Percentiles rank a stretch among this genome's conserved stretches.
phyloP scores from a whole-genome alignment of 1,140 invertebrate genomes.

The Anagrus nilaparvatae region DNA sequence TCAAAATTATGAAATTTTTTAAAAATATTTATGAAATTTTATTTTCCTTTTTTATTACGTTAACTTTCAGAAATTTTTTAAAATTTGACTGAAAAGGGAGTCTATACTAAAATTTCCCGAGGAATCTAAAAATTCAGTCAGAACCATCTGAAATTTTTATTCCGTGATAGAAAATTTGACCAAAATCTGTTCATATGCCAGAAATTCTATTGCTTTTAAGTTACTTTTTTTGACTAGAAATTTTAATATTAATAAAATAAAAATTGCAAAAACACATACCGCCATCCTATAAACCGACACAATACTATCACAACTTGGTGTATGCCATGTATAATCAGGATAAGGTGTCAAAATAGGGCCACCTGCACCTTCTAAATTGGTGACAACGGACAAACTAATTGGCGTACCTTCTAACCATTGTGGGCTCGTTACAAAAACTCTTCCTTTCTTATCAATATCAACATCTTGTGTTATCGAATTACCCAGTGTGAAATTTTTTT shows the following conservation, averaged over 20 bases:
- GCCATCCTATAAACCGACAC: conserved; percentile 39
- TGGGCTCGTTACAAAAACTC: conserved; percentile 39
- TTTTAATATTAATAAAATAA: background rate
- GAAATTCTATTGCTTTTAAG: no score
- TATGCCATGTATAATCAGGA: conserved; percentile 38
- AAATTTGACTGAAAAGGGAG: no score
- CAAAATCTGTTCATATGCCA: no score
- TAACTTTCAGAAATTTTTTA: no score
- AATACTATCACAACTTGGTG: conserved; percentile 30
- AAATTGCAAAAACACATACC: conserved; percentile 26
- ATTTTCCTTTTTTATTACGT: no score
- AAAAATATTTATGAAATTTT: no score
- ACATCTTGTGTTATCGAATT: conserved; percentile 38
- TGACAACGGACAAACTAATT: conserved; percentile 35
- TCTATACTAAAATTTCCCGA: no score
- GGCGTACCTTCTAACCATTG: conserved; percentile 39
- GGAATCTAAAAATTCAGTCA: no score
- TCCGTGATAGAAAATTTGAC: no score
- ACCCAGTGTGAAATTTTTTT: conserved; percentile 30
- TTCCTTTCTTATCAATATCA: conserved; percentile 31
- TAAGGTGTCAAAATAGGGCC: conserved; percentile 36
- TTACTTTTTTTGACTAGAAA: no score
- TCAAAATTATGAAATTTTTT: no score
- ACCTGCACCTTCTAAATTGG: conserved; percentile 23
- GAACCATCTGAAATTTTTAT: no score